Evolutionary conservation across 2,113 vertebrate species (phyloP).

Genomic region (Aepyceros melampus): DNA sequence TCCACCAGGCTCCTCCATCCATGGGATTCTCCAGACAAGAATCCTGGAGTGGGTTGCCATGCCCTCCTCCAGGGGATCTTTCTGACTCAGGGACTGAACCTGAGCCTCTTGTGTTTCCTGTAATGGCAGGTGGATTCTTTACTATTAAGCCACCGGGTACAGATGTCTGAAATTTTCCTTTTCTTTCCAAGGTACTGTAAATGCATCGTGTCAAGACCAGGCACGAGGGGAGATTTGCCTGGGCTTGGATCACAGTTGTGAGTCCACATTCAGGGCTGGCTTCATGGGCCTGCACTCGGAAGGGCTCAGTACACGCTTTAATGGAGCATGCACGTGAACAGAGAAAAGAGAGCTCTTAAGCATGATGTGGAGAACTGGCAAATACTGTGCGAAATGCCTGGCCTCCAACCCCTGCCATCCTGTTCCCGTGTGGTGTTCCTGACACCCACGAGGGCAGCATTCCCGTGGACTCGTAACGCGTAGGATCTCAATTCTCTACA

Average conservation of each 20-base stretch:
- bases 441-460: not conserved
- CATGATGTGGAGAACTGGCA: not conserved
- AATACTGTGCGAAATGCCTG: accelerated
- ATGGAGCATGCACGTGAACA: accelerated
- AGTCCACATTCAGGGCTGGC: not conserved
- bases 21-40: not conserved
- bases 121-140: not conserved
- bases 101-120: not conserved
- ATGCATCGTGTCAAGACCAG: not conserved
- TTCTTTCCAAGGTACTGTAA: not conserved
- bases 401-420: not conserved
- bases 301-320: not conserved
- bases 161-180: not conserved
- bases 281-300: accelerated
- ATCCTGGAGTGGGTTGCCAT: not conserved
- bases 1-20: not conserved
- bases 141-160: not conserved
- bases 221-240: not conserved
- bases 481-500: not conserved
- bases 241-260: not conserved
- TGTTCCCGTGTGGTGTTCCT: accelerated
- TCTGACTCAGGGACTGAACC: not conserved
- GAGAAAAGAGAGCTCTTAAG: not conserved
- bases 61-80: not conserved
- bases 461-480: accelerated